Base-by-base conservation (phyloP, 2,113 vertebrate species). In the Archocentrus centrarchus region DNA sequence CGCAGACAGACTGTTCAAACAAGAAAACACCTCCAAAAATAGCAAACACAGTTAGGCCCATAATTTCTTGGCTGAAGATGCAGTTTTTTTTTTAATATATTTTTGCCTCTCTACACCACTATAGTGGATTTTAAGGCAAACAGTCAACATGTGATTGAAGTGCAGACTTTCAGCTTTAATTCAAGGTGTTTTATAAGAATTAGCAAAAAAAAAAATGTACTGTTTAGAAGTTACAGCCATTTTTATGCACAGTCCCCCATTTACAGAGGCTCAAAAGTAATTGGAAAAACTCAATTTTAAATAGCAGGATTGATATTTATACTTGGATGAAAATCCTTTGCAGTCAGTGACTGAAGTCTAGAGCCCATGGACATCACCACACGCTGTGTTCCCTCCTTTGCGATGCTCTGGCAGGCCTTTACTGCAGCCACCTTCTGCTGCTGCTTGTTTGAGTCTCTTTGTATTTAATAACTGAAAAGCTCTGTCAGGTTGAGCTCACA, bases 11-110 rank as follows among this genome's bases (percentile, higher is more conserved):
- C 27, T 73, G 47, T 73, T 55, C 47, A 73, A 73, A 73, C 68
- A 35, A 73, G 47, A 73, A 73, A 73, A 73, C 68, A 55, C 44
- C 55, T 53, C 47, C 18, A 32, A 55, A 73, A 73, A 73, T 55
- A 55, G 27, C 47, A 55, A 55, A 73, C 13, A 53, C 11, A 55
- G 24, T 20, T 27, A 53, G 17, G 6, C 30, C 24, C 0, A 0
- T 70, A 70, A 53, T 53, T 44, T 73, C 44, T 32, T 73, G 66
- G 17, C 53, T 53, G 44, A 73, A 73, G 66, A 53, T 44, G 20
- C 44, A 53, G 17, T 53, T 70, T 53, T 55, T 30, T 30, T 30
- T 30, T 30, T 30, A 30, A 30, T 5, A 32, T 32, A 18, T 0
- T 0, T 0, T 50, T 73, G 10, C 24, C 66, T 30, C 24, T 30